A percentile compares a stretch with the other conserved stretches of the same genome.
phyloP scores from a whole-genome alignment of 2,888 invertebrate species.

The Heliconius aoede region DNA sequence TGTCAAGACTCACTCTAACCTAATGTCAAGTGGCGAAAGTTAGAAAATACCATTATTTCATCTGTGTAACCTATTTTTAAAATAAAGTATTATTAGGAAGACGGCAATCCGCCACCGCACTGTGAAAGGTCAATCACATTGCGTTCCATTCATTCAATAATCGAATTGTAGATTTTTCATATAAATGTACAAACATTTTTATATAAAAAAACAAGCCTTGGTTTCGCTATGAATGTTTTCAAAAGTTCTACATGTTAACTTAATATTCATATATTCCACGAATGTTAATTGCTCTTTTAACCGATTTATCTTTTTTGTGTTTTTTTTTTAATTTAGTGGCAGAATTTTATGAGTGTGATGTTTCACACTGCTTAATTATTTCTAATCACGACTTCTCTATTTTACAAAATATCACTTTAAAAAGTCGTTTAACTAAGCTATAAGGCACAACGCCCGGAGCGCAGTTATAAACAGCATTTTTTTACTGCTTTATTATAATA shows the following conservation, averaged over 20 bases:
- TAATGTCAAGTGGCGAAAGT: neutral
- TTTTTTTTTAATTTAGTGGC: neutral
- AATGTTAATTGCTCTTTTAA: conserved; percentile 15
- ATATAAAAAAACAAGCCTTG: neutral
- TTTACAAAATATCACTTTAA: neutral
- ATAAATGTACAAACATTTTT: neutral
- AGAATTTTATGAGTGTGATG: neutral
- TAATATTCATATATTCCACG: conserved; percentile 12
- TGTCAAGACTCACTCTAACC: neutral
- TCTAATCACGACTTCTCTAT: neutral
- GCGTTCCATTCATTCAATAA: neutral
- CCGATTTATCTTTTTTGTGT: conserved; percentile 12
- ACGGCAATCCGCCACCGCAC: neutral
- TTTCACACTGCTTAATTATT: conserved; percentile 12
- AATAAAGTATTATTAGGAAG: neutral
- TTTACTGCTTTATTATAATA: no score
- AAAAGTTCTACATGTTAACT: neutral
- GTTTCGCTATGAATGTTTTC: neutral
- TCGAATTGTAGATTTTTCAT: neutral
- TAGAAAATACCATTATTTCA: no score
- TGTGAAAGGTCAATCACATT: neutral
- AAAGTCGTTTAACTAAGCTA: neutral
- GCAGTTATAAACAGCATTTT: no score
- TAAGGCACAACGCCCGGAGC: no score
- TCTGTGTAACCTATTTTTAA: neutral